Percentiles rank a stretch among this genome's conserved stretches.
These are phyloP conservation scores for Marisa cornuarietis DNA, from an alignment of 1,140 invertebrate species.

Conservation along the genomic window DNA sequence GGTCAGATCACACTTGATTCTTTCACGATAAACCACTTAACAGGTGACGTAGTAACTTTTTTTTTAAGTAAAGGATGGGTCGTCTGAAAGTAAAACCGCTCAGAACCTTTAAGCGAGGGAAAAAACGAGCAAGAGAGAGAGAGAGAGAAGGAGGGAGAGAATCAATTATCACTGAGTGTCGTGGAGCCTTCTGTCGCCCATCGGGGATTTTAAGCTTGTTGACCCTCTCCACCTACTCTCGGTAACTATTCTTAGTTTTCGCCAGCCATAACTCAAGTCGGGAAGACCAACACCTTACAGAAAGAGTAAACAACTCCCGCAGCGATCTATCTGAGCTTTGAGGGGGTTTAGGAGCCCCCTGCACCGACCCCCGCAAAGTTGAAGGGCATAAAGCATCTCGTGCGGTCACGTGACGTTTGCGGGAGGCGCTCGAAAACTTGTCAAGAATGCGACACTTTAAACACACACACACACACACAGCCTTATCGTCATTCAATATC, in stretches of 20 bases:
- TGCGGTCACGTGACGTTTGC: neutral
- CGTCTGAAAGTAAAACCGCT: neutral
- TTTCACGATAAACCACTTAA: too few species aligned
- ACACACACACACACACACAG: neutral
- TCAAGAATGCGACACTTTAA: neutral
- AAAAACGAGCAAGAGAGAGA: neutral
- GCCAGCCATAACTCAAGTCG: neutral
- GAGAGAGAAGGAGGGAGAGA: neutral
- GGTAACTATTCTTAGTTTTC: neutral
- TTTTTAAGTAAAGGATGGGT: neutral
- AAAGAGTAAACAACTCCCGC: constrained; percentile 8
- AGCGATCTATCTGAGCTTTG: neutral
- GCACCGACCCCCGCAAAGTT: constrained; percentile 3
- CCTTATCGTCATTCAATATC: too few species aligned
- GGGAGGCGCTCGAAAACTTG: neutral
- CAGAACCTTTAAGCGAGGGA: neutral
- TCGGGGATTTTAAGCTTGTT: neutral
- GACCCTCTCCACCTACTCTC: neutral
- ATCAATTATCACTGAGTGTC: neutral
- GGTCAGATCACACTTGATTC: too few species aligned
- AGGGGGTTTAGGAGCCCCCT: neutral
- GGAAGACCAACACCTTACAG: constrained; percentile 2
- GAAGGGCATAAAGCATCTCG: constrained; percentile 1
- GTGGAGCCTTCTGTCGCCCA: neutral
- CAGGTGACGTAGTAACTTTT: too few species aligned